Percentiles rank a stretch among this genome's conserved stretches.
These are phyloP conservation scores for Ceratothoa steindachneri DNA, from an alignment of 2,888 invertebrate genomes.

Conservation along the genomic window DNA sequence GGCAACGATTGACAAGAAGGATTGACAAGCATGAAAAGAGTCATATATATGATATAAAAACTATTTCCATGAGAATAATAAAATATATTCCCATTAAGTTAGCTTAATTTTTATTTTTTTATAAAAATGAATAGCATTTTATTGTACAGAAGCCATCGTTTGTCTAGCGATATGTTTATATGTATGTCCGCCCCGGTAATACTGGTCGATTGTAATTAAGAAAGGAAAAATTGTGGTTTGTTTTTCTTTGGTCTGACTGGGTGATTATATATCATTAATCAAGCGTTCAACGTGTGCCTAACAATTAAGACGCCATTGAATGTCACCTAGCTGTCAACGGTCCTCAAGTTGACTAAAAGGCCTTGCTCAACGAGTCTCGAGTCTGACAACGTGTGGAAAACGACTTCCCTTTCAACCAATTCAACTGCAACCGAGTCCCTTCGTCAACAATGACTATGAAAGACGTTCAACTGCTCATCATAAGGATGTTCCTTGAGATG, in stretches of 20 bases:
- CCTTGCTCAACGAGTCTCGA: neutral
- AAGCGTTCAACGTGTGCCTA: neutral
- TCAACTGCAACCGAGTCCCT: neutral
- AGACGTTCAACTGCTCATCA: neutral
- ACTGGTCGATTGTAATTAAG: too few species aligned
- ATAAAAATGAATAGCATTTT: too few species aligned
- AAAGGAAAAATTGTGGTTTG: too few species aligned
- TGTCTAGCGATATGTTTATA: too few species aligned
- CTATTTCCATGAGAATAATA: too few species aligned
- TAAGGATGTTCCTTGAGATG: neutral
- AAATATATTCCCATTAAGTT: too few species aligned
- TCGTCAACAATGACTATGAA: neutral
- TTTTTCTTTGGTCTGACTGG: neutral
- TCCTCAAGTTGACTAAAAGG: neutral
- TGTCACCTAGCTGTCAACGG: neutral
- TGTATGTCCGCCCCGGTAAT: too few species aligned
- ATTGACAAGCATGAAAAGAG: too few species aligned
- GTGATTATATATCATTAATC: neutral
- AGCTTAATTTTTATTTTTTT: too few species aligned
- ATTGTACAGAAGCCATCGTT: too few species aligned
- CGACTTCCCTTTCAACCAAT: neutral
- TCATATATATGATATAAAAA: too few species aligned
- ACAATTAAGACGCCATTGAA: neutral
- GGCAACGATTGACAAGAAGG: too few species aligned
- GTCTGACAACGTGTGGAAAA: neutral